Conservation (phyloP, 2,113 vertebrate species). For the Phoenicopterus ruber region DNA sequence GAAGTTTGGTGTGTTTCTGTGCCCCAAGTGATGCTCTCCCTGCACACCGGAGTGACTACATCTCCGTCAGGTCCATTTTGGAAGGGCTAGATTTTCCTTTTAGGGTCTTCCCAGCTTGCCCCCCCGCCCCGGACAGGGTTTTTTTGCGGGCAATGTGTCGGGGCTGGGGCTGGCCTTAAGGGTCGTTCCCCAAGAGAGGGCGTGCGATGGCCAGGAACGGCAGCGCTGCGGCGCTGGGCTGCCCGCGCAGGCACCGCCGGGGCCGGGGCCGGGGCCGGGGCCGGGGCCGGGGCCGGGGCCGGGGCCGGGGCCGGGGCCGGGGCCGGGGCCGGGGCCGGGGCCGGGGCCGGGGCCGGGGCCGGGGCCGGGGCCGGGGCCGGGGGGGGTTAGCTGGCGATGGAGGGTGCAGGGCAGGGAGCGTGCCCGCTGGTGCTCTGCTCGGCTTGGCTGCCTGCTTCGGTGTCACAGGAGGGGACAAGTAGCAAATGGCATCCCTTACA, state of each 20-base stretch:
- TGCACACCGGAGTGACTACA: not conserved
- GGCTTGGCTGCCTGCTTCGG: not conserved
- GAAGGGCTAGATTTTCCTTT: not conserved
- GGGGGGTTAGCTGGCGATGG: not conserved
- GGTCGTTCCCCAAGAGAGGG: not conserved
- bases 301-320: too few relatives aligned
- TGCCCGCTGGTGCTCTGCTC: not conserved
- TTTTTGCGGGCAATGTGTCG: fast-evolving
- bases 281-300: too few relatives aligned
- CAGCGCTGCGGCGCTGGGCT: not conserved
- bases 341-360: fast-evolving
- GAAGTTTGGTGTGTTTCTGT: not conserved
- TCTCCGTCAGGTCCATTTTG: not conserved
- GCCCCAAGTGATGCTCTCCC: not conserved
- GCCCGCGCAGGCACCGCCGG: not conserved
- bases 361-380: fast-evolving
- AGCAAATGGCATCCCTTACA: not conserved
- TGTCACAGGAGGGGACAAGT: not conserved
- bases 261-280: not conserved
- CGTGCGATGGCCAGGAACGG: not conserved
- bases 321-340: not conserved
- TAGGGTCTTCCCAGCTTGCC: not conserved
- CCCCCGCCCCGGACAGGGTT: fast-evolving
- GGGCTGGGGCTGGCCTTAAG: not conserved
- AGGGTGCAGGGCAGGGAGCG: not conserved